Conservation (phyloP, 2,888 invertebrate species). For the Anarsia innoxiella region DNA sequence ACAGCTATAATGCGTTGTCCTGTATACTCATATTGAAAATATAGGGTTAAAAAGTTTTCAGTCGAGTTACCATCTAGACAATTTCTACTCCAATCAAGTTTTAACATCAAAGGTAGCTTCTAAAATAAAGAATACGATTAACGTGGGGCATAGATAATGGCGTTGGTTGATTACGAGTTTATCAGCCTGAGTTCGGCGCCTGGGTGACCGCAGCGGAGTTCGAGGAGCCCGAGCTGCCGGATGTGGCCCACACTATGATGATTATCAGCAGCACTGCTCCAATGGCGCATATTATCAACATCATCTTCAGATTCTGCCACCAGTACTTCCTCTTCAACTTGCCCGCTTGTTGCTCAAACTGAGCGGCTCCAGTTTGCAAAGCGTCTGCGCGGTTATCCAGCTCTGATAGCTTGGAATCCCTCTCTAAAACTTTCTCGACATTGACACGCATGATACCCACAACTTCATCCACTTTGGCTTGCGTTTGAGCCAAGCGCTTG, state of each 20-base stretch:
- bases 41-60: slow-evolving; percentile 30
- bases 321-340: slow-evolving; percentile 97
- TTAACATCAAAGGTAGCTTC: too few relatives aligned
- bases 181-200: slow-evolving; percentile 39
- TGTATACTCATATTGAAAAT: slow-evolving; percentile 24
- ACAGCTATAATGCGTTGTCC: slow-evolving; percentile 5
- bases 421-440: slow-evolving; percentile 96
- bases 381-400: slow-evolving; percentile 97
- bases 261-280: slow-evolving; percentile 87
- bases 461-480: slow-evolving; percentile 77
- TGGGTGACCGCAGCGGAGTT: slow-evolving; percentile 23
- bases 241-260: slow-evolving; percentile 80
- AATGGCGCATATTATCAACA: slow-evolving; percentile 92
- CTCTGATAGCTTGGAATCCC: slow-evolving; percentile 96
- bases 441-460: slow-evolving; percentile 97
- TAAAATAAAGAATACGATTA: not conserved
- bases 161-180: slow-evolving; percentile 24
- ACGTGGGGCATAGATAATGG: not conserved
- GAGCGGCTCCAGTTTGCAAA: slow-evolving; percentile 93
- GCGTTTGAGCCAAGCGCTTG: slow-evolving; percentile 70
- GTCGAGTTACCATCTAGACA: slow-evolving; percentile 32
- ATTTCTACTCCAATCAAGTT: slow-evolving; percentile 22
- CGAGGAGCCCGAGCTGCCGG: slow-evolving; percentile 18
- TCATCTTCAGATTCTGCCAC: slow-evolving; percentile 98
- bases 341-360: slow-evolving; percentile 97